Evolutionary conservation across 2,797 vertebrate species (phyloP).

Genomic region (Chaetodon trifasciatus): DNA sequence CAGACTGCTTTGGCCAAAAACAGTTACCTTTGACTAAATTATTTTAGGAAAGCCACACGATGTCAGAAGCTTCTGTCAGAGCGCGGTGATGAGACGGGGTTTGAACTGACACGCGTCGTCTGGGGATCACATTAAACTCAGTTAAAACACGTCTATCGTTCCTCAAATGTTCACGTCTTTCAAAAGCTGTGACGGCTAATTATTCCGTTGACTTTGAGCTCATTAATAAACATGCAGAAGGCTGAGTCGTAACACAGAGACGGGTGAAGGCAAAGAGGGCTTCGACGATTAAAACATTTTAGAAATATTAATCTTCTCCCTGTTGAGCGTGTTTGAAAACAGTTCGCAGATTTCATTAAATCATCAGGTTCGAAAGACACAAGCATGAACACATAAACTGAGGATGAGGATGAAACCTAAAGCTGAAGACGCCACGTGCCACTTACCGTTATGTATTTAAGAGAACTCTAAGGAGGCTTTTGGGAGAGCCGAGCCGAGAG

Average conservation of each 20-base stretch:
- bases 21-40: neutral
- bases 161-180: too few species aligned
- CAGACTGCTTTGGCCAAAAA: neutral
- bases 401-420: neutral
- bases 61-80: too few species aligned
- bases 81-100: neutral
- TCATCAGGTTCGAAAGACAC: neutral
- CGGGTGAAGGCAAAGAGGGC: too few species aligned
- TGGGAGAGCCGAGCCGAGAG: too few species aligned
- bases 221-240: neutral
- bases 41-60: neutral
- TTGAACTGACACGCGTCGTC: neutral
- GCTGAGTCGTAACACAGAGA: neutral
- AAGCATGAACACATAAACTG: neutral
- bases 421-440: neutral
- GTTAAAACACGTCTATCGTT: neutral
- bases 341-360: neutral
- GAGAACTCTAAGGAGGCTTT: neutral
- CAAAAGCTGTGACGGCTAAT: neutral
- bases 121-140: neutral
- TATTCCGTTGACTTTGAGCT: neutral
- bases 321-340: neutral
- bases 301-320: neutral
- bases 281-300: neutral
- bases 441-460: neutral